Base-by-base conservation (phyloP, 2,888 invertebrate species). In the Pyrochroa serraticornis region DNA sequence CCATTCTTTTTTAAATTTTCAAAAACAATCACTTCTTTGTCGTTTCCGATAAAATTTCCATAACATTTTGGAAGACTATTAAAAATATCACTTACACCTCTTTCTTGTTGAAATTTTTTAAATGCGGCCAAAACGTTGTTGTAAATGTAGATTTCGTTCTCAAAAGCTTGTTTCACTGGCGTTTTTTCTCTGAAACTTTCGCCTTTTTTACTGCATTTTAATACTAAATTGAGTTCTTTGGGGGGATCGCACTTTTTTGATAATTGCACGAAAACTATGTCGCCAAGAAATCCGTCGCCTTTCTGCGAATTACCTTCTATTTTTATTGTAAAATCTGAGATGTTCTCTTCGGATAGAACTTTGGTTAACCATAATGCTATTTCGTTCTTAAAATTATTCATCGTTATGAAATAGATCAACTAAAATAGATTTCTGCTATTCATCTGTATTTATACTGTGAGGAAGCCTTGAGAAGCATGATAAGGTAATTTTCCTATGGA, bases 91-190 rank as follows among this genome's bases (percentile, higher is more conserved):
- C 55, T 44, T 5, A 63, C 30, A 0, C 35, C 57, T 45, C 65
- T 64, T 12, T 60, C 53, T 12, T 14, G 10, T 41, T 66, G 64
- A 33, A 66, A 65, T n/a, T 51, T 6, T 8, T 33, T 32, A 22
- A 70, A 60, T 8, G 13, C 38, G 2, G 69, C 67, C 30, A 67
- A 53, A 2, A 73, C 56, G 8, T 42, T 39, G 8, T 66, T 45
- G 45, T 74, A 74, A 13, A 70, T 63, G 36, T 46, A 58, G 7
- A 69, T 69, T 63, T 74, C 73, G 7, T 65, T 62, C 32, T 55
- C 44, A 35, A 61, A 70, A 7, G 52, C 43, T 12, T 48, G 9
- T n/a, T 38, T 13, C 5, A 68, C 51, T 3, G 63, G 60, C 6
- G 53, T 34, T n/a, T 32, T 13, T 3, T 58, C 39, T 35, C 67